Evolutionary conservation across 1,140 invertebrate species (phyloP), one percentile per base, ranked within the genome.

Genomic region (Papilio polyxenes): DNA sequence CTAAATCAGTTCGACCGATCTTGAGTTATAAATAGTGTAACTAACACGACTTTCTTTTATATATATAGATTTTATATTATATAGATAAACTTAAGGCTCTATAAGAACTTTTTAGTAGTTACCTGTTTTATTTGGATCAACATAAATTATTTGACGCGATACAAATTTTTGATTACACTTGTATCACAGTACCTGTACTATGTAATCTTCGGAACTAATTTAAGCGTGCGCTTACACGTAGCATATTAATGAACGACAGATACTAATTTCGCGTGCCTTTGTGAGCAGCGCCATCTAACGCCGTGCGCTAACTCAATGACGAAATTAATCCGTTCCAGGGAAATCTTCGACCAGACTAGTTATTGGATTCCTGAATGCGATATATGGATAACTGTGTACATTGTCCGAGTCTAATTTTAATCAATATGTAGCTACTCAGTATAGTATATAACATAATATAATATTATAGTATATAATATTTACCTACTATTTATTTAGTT

Each of bases 261-360:
- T 89, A 88, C 87, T 89, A 91, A 91, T 91, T 90, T 88, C 87
- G 83, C 85, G 84, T 87, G 87, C 90, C 90, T 90, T 90, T 90
- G 90, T 89, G 82, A 72, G 81, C 82, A 72, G 75, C 81, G 85
- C 83, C 84, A 86, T 86, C 85, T 85, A 83, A 78, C 83, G 83
- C 23, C 53, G 79, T 84, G 75, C 82, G 40, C 74, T 79, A 72
- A 77, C 65, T 84, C 82, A 75, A 49, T 78, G 83, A 82, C 80
- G 83, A 85, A 85, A 86, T 82, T 83, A 77, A 81, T 86, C 80
- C 75, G 56, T 65, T 79, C 82, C 82, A 78, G 72, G 80, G 77
- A 84, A 83, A 81, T 85, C 84, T 84, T 82, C 77, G 78, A 77
- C 80, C 75, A 82, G 76, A 80, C 78, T 80, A 53, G 78, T 6